Evolutionary conservation across 2,888 invertebrate genomes (phyloP), one percentile per base, ranked within the genome.

Genomic region (Pimpla rufipes): DNA sequence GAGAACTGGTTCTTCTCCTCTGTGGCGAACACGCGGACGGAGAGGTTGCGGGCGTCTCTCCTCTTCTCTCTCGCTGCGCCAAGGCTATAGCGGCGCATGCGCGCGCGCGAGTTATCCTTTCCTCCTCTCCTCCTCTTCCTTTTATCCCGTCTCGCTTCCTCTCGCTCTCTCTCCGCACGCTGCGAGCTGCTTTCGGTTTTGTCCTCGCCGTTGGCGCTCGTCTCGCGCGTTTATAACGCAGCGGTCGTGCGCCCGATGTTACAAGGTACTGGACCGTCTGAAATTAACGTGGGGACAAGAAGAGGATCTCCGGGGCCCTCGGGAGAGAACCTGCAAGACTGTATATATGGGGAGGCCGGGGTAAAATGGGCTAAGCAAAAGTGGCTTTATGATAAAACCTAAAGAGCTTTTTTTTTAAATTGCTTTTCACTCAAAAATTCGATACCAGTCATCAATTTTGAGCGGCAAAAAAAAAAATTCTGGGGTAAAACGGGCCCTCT

Each of bases 1-100:
- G 89, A 91, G 89, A 91, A 91, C 91, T 90, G 90, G 91, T 91
- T 91, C 90, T 91, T 91, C 90, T 88, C 70, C 79, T 76, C 76
- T 83, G 73, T 47, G 83, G 80, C 80, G 80, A 70, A 80, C 83
- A 74, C 52, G 77, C 77, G 74, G 83, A 74, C 80, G 74, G 80
- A 80, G 80, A 80, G 77, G 83, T 77, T 83, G 77, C 80, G 80
- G 83, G 80, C 83, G 80, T 83, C 64, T 50, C 75, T 64, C 16
- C 45, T 64, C 18, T 40, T 78, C 62, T 29, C 29, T 47, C 29
- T 70, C 37, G 16, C 18, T 78, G 79, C 75, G 73, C 83, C 84
- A 84, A 81, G 81, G 83, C 84, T 29, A 29, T 29, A 29, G 2
- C 2, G 29, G 29, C 29, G 13, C 45, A 6, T 57, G 47, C 76